Percentiles rank a stretch among this genome's conserved stretches.
phyloP scores from a whole-genome alignment of 2,113 vertebrate species.

The Pedionomus torquatus region DNA sequence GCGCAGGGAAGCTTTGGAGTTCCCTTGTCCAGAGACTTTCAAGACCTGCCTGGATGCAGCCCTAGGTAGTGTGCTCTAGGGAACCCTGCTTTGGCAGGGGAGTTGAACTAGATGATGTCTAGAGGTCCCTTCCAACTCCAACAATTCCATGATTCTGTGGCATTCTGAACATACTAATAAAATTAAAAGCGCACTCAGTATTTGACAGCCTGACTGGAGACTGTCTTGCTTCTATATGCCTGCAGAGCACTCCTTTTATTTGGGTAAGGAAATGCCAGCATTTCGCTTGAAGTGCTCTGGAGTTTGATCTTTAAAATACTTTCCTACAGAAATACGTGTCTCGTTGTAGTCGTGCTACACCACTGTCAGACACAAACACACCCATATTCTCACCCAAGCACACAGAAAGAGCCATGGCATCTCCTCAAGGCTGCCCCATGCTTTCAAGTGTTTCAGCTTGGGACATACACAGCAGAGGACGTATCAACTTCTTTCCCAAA shows the following conservation, averaged over 20 bases:
- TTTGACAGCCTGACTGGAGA: neutral
- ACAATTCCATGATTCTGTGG: too few relatives aligned
- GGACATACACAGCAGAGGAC: neutral
- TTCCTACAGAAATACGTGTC: neutral
- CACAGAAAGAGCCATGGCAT: neutral
- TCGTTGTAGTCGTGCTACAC: neutral
- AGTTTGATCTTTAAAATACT: neutral
- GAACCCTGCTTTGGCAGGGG: too few relatives aligned
- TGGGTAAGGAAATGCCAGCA: neutral
- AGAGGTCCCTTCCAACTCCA: too few relatives aligned
- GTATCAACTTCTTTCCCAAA: neutral
- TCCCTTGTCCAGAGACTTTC: too few relatives aligned
- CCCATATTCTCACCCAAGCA: neutral
- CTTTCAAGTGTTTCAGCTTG: neutral
- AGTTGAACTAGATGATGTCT: too few relatives aligned
- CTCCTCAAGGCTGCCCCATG: fast-evolving
- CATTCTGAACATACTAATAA: neutral
- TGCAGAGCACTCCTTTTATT: neutral
- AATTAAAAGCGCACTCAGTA: neutral
- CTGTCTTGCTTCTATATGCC: neutral
- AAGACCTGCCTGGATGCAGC: too few relatives aligned
- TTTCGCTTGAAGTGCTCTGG: neutral
- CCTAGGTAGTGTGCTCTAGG: too few relatives aligned
- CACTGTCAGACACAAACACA: neutral
- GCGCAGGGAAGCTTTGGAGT: too few relatives aligned